Percentiles rank a stretch among this genome's conserved stretches.
phyloP scores from a whole-genome alignment of 1,140 invertebrate species.

The Ceratosolen solmsi region DNA sequence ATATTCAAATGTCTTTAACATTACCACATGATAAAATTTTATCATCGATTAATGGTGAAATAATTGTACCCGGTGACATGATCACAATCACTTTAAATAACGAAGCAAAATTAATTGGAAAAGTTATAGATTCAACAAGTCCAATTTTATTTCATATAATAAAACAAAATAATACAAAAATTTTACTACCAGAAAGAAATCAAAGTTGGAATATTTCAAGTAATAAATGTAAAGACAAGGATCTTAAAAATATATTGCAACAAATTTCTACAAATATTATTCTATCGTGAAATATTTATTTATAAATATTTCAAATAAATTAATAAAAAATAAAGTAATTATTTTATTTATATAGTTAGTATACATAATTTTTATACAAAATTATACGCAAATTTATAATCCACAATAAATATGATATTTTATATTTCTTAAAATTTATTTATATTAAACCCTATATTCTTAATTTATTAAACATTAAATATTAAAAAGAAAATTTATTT shows the following conservation, averaged over 20 bases:
- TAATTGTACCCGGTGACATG: slow-evolving; percentile 50
- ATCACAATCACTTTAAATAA: slow-evolving; percentile 49
- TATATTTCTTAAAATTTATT: neutral
- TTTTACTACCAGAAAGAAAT: slow-evolving; percentile 10
- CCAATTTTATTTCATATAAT: slow-evolving; percentile 52
- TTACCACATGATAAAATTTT: slow-evolving; percentile 50
- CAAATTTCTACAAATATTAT: slow-evolving; percentile 22
- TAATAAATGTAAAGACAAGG: slow-evolving; percentile 34
- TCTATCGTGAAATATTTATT: neutral
- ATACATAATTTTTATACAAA: slow-evolving; percentile 41
- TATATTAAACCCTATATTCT: neutral
- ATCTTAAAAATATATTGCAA: slow-evolving; percentile 22
- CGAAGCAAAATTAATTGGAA: slow-evolving; percentile 41
- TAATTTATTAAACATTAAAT: too few relatives aligned
- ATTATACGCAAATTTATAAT: neutral
- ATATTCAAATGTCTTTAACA: slow-evolving; percentile 17
- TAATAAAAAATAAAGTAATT: neutral
- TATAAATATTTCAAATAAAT: neutral
- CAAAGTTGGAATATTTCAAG: slow-evolving; percentile 26
- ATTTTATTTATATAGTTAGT: slow-evolving; percentile 36
- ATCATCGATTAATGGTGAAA: slow-evolving; percentile 29
- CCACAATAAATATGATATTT: neutral
- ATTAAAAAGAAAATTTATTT: too few relatives aligned
- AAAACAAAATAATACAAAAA: slow-evolving; percentile 12
- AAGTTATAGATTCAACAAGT: slow-evolving; percentile 36